Conservation (phyloP, 2,888 invertebrate species). For the Xiphydria camelus region DNA sequence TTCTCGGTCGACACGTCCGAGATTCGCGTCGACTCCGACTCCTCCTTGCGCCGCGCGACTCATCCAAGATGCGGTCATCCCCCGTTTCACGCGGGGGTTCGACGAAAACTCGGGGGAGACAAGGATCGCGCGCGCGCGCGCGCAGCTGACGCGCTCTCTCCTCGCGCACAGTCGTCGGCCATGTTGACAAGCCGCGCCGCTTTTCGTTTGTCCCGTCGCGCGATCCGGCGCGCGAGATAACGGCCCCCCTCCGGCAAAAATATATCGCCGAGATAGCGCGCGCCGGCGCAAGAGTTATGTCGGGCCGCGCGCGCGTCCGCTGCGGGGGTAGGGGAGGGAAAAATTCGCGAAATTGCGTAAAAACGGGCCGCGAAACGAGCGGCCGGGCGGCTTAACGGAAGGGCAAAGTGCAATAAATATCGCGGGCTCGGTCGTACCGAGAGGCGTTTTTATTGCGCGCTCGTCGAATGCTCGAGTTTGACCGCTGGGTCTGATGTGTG, state of each 20-base stretch:
- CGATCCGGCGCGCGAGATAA: constrained; percentile 28
- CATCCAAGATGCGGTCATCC: too few relatives aligned
- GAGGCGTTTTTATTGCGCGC: constrained; percentile 30
- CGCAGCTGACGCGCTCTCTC: too few relatives aligned
- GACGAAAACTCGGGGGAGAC: too few relatives aligned
- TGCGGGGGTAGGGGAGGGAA: constrained; percentile 21
- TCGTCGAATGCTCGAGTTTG: constrained; percentile 12
- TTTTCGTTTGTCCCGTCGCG: constrained; percentile 22
- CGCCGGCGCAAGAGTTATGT: constrained; percentile 34
- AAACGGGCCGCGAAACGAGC: constrained; percentile 8
- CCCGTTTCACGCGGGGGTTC: too few relatives aligned
- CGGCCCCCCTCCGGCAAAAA: constrained; percentile 37
- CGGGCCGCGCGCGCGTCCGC: constrained; percentile 18
- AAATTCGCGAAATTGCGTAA: constrained; percentile 33
- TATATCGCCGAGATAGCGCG: constrained; percentile 40
- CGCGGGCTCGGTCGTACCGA: too few relatives aligned
- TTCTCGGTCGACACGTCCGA: too few relatives aligned
- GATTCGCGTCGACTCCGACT: too few relatives aligned
- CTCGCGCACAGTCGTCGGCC: constrained; percentile 16
- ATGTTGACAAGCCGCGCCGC: constrained; percentile 21
- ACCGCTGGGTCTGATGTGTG: constrained; percentile 9
- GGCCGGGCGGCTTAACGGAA: constrained; percentile 8
- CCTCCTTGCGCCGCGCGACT: too few relatives aligned
- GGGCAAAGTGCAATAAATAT: constrained; percentile 38
- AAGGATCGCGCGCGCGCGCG: too few relatives aligned